phyloP scores from a whole-genome alignment of 35 echinoderm and acorn worm genomes.

The Hemicentrotus pulcherrimus region DNA sequence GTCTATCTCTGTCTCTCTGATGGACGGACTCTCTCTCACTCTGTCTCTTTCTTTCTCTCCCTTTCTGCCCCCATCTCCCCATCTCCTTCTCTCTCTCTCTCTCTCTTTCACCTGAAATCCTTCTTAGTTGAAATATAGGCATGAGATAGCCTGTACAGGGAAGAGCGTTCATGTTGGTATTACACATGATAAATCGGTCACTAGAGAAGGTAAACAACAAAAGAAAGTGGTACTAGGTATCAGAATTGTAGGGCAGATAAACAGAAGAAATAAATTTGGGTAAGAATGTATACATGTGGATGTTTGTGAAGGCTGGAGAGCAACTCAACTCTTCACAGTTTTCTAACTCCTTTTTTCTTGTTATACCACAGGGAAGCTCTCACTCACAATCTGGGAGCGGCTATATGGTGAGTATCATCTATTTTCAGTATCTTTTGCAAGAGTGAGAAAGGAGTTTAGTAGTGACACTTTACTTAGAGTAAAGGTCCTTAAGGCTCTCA shows the following conservation, averaged over 20 bases:
- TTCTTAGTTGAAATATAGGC: too few species aligned
- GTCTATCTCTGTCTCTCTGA: too few species aligned
- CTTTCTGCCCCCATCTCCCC: too few species aligned
- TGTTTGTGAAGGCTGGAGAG: neutral
- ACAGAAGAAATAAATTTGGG: neutral
- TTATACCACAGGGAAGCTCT: slow-evolving; percentile 53
- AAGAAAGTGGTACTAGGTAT: neutral
- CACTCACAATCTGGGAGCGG: slow-evolving; percentile 63
- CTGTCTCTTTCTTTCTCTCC: too few species aligned
- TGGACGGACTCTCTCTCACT: too few species aligned
- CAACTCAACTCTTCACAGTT: neutral
- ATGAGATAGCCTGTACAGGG: too few species aligned
- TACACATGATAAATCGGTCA: neutral
- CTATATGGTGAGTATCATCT: slow-evolving; percentile 52
- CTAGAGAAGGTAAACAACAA: neutral
- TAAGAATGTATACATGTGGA: neutral
- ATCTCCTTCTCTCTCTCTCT: too few species aligned
- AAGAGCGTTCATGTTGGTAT: too few species aligned
- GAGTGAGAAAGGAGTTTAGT: too few species aligned
- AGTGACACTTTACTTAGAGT: too few species aligned
- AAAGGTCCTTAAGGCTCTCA: too few species aligned
- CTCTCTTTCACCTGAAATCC: too few species aligned
- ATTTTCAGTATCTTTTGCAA: neutral
- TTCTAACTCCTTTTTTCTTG: slow-evolving; percentile 17
- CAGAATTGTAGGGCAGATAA: neutral